These are phyloP conservation scores for Diachasmimorpha longicaudata DNA, from an alignment of 1,140 invertebrate species.

Conservation along the genomic window DNA sequence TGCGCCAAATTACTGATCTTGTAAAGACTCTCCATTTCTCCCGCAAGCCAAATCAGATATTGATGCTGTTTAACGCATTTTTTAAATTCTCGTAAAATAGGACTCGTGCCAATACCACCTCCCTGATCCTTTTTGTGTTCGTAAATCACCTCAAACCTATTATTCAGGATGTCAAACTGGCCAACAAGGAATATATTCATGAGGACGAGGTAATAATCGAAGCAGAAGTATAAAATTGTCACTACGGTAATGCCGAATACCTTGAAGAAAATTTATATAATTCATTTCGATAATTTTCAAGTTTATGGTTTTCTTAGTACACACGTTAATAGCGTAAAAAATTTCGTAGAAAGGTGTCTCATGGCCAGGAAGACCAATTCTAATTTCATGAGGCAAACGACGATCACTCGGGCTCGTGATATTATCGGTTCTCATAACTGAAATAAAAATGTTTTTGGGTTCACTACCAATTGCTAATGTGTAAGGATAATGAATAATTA, in stretches of 20 bases:
- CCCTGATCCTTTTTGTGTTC: too few species aligned
- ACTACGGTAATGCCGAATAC: background rate
- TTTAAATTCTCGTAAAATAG: too few species aligned
- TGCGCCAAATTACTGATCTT: too few species aligned
- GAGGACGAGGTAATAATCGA: background rate
- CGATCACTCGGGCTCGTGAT: background rate
- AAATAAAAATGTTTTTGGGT: background rate
- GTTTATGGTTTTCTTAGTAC: background rate
- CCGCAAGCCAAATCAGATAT: too few species aligned
- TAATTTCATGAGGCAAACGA: background rate
- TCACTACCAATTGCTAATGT: too few species aligned
- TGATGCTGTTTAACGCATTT: too few species aligned
- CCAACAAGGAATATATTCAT: background rate
- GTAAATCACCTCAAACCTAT: background rate
- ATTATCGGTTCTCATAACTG: background rate
- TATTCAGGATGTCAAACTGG: background rate
- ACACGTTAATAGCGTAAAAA: background rate
- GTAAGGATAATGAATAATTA: too few species aligned
- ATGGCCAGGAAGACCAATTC: background rate
- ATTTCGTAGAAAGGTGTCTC: background rate
- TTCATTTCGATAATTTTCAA: too few species aligned
- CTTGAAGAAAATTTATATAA: background rate
- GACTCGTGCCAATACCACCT: too few species aligned
- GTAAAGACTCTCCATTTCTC: too few species aligned
- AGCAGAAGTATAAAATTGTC: background rate